Conservation (phyloP, 2,113 vertebrate genomes). For the Ptilorrhoa leucosticta region DNA sequence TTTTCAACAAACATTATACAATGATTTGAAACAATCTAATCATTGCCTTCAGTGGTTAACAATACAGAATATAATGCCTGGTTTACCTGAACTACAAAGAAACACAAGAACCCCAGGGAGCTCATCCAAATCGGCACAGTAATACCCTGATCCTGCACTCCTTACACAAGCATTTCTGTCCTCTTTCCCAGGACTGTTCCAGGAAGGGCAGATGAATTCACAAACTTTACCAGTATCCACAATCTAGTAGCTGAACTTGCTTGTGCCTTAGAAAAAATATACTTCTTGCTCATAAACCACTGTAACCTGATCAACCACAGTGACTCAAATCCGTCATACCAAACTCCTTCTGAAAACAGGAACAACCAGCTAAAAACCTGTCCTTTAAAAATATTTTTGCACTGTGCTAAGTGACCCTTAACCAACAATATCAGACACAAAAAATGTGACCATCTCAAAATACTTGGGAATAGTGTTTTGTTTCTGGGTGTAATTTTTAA, state of each 20-base stretch:
- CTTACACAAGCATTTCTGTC: neutral
- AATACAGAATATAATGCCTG: neutral
- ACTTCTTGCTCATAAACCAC: neutral
- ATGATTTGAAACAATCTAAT: neutral
- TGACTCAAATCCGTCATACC: neutral
- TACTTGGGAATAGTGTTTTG: neutral
- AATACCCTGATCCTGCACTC: neutral
- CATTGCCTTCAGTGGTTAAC: neutral
- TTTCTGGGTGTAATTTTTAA: neutral
- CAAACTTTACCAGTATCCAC: neutral
- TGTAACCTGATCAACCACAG: neutral
- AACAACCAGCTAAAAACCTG: neutral
- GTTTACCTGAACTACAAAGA: neutral
- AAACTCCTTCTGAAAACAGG: neutral
- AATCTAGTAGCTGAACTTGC: neutral
- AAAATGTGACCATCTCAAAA: neutral
- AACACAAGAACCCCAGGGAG: neutral
- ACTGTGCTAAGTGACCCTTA: neutral
- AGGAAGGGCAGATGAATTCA: neutral
- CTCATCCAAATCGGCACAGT: neutral
- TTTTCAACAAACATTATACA: neutral
- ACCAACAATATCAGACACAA: neutral
- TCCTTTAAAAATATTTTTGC: slow-evolving; percentile 1
- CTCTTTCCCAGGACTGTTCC: neutral
- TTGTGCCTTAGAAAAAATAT: neutral